Percentiles rank a stretch among this genome's conserved stretches.
Evolutionary conservation across 1,140 invertebrate species (phyloP).

Genomic region (Diachasmimorpha longicaudata): DNA sequence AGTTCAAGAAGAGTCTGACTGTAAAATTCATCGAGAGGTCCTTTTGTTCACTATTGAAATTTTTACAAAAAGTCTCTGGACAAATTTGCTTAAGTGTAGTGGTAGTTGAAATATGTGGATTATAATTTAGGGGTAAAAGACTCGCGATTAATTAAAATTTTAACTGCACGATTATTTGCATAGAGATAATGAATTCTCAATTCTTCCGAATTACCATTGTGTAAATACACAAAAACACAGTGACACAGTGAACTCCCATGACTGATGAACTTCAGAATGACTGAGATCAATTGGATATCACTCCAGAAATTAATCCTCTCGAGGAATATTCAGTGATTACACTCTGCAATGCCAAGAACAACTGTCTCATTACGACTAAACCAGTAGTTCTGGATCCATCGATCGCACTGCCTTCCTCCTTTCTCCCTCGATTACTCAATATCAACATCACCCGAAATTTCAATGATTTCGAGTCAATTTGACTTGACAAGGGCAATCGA

Average conservation of each 20-base stretch:
- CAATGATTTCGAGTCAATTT: background rate
- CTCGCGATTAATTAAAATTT: no score
- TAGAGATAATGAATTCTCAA: no score
- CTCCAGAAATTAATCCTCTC: background rate
- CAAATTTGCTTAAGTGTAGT: no score
- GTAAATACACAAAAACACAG: background rate
- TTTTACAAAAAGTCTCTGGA: no score
- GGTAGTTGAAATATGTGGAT: no score
- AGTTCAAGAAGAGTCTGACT: no score
- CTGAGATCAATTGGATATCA: background rate
- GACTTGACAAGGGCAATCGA: background rate
- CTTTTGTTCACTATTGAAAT: no score
- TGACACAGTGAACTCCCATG: background rate
- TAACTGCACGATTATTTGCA: no score
- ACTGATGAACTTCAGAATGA: background rate
- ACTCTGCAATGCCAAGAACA: background rate
- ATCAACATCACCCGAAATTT: background rate
- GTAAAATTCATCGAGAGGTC: no score
- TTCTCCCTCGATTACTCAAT: slow-evolving; percentile 17
- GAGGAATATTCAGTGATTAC: background rate
- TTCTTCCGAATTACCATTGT: background rate
- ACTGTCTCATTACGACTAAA: background rate
- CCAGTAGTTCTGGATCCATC: background rate
- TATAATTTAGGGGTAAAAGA: no score
- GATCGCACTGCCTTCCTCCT: slow-evolving; percentile 15